Evolutionary conservation across 2,797 vertebrate species (phyloP).

Genomic region (Spinibarbus caldwelli): DNA sequence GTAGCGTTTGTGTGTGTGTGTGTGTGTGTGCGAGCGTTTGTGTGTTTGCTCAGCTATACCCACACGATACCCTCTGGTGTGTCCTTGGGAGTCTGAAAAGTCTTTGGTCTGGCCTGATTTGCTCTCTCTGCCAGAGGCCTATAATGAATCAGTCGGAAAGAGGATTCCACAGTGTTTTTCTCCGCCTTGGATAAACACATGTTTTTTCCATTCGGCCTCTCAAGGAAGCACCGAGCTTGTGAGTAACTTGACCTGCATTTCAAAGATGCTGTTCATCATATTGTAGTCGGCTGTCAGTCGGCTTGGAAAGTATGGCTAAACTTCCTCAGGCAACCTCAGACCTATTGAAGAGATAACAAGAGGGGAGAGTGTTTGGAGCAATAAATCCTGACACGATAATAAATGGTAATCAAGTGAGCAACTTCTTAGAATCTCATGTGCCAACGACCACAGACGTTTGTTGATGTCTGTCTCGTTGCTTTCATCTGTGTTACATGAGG

Average conservation of each 20-base stretch:
- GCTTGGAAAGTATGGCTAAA: conserved; percentile 65
- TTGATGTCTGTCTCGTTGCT: conserved; percentile 3
- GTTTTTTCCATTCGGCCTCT: conserved; percentile 70
- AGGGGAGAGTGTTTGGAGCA: conserved; percentile 23
- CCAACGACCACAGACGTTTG: conserved; percentile 23
- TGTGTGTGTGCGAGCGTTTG: conserved; percentile 27
- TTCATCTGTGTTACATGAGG: neutral
- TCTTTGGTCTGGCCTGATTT: conserved; percentile 39
- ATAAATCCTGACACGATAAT: conserved; percentile 51
- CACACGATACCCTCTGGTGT: conserved; percentile 29
- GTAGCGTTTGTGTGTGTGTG: conserved; percentile 48
- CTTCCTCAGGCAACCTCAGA: conserved; percentile 14
- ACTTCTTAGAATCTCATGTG: conserved; percentile 10
- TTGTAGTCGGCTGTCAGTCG: no score
- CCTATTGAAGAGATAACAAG: conserved; percentile 40
- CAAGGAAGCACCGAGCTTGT: conserved; percentile 67
- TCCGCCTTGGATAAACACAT: conserved; percentile 37
- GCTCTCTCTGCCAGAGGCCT: conserved; percentile 55
- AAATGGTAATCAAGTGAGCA: conserved; percentile 38
- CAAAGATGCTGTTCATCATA: conserved; percentile 52
- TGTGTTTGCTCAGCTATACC: conserved; percentile 17
- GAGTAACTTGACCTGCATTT: conserved; percentile 72
- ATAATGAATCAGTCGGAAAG: conserved; percentile 56
- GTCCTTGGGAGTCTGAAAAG: conserved; percentile 44
- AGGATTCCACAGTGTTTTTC: conserved; percentile 26